phyloP scores from a whole-genome alignment of 2,797 vertebrate genomes.

The Lutjanus campechanus region DNA sequence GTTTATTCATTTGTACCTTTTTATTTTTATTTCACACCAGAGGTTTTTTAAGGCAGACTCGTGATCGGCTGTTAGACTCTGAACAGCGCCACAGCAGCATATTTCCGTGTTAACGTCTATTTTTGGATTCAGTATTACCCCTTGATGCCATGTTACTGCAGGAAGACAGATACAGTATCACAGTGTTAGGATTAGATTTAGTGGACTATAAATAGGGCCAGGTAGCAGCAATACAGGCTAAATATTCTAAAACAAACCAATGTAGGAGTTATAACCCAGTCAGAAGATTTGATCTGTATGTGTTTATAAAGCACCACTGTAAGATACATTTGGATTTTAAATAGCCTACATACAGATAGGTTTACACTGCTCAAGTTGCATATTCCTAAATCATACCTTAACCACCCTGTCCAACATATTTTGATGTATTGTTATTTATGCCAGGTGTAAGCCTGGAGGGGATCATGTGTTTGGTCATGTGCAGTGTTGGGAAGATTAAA shows the following conservation, averaged over 20 bases:
- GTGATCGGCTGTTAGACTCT: constrained; percentile 61
- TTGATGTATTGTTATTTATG: not conserved
- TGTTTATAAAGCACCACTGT: not conserved
- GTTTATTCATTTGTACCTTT: not conserved
- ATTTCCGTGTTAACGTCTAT: constrained; percentile 70
- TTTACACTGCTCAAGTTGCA: not conserved
- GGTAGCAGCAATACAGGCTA: not conserved
- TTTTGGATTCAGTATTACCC: constrained; percentile 56
- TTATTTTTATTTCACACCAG: not conserved
- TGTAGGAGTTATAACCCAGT: not conserved
- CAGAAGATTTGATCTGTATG: not conserved
- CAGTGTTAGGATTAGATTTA: constrained; percentile 17
- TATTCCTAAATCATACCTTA: not conserved
- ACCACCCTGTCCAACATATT: not conserved
- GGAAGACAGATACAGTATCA: constrained; percentile 27
- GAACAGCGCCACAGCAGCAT: constrained; percentile 31
- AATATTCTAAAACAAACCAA: not conserved
- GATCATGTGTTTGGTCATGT: no score
- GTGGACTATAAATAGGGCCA: not conserved
- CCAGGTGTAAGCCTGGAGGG: no score
- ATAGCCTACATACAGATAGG: not conserved
- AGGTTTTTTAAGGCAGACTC: constrained; percentile 48
- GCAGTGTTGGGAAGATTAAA: no score
- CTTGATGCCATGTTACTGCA: constrained; percentile 40
- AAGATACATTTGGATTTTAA: not conserved